A percentile compares a stretch with the other conserved stretches of the same genome.
These are phyloP conservation scores for Drosophila paracracens DNA, from an alignment of 2,888 invertebrate species.

Conservation along the genomic window DNA sequence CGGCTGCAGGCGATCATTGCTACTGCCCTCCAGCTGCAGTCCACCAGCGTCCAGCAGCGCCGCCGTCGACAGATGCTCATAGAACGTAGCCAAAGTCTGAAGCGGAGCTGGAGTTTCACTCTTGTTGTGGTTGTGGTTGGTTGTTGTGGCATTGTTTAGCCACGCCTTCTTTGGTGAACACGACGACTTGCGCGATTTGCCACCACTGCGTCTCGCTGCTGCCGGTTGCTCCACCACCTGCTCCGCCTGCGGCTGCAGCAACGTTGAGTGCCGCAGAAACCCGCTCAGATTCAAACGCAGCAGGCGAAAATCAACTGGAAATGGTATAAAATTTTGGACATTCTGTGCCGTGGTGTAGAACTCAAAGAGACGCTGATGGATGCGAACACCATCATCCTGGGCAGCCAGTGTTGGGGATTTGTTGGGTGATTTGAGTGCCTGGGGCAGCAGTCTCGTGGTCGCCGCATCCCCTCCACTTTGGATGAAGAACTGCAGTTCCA, in stretches of 20 bases:
- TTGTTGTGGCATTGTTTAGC: conserved; percentile 63
- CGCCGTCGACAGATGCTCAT: conserved; percentile 82
- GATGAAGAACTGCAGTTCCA: conserved; percentile 90
- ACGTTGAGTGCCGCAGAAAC: conserved; percentile 62
- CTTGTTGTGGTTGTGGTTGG: conserved; percentile 7
- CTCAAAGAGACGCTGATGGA: conserved; percentile 81
- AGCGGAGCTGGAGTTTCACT: conserved; percentile 74
- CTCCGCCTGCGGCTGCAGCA: conserved; percentile 44
- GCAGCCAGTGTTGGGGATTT: conserved; percentile 37
- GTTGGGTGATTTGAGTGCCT: conserved; percentile 29
- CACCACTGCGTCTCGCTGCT: conserved; percentile 15
- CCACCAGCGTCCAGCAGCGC: conserved; percentile 76
- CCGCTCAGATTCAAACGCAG: conserved; percentile 80
- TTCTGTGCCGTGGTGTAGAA: conserved; percentile 83
- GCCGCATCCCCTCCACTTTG: conserved; percentile 85
- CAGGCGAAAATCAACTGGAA: conserved; percentile 81
- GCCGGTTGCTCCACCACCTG: conserved; percentile 1
- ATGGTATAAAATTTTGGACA: conserved; percentile 77
- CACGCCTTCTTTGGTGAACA: conserved; percentile 82
- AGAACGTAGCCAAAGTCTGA: conserved; percentile 85
- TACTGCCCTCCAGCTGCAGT: conserved; percentile 26
- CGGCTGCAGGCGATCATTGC: conserved; percentile 74
- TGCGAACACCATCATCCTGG: conserved; percentile 53
- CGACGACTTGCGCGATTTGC: conserved; percentile 71
- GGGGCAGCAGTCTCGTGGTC: not conserved